Conservation (phyloP, 2,797 vertebrate species). For the Chaenodraco wilsoni region DNA sequence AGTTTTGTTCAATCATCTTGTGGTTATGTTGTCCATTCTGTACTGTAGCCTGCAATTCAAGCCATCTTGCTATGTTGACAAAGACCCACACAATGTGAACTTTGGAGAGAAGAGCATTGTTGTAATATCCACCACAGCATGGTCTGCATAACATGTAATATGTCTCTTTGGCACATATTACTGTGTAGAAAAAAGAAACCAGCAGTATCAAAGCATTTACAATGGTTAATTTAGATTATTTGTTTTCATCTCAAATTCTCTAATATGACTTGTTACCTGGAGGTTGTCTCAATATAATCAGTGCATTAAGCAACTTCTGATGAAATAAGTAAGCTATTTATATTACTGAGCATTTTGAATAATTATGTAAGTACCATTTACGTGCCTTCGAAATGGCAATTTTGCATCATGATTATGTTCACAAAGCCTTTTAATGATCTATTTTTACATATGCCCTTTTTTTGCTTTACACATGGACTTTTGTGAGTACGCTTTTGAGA, state of each 20-base stretch:
- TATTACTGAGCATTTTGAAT: conserved; percentile 9
- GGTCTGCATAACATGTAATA: background rate
- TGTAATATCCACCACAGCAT: conserved; percentile 31
- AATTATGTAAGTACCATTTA: background rate
- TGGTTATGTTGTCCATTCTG: conserved; percentile 32
- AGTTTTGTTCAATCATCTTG: conserved; percentile 21
- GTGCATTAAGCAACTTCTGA: conserved; percentile 1
- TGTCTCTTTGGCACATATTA: background rate
- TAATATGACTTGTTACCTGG: background rate
- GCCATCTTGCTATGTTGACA: conserved; percentile 34
- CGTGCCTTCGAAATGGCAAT: background rate
- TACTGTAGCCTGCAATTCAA: conserved; percentile 25
- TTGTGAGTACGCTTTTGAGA: background rate
- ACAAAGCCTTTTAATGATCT: conserved; percentile 13
- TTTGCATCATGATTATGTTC: background rate
- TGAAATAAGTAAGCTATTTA: background rate
- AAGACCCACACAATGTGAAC: conserved; percentile 51
- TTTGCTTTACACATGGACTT: background rate
- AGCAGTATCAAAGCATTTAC: conserved; percentile 2
- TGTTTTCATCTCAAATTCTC: background rate
- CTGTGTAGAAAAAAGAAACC: background rate
- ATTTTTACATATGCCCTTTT: conserved; percentile 2
- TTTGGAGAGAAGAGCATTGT: conserved; percentile 22
- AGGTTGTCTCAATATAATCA: background rate
- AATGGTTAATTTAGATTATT: background rate